Base-by-base conservation (phyloP, 2,888 invertebrate species). In the Ernsta delagoae region DNA sequence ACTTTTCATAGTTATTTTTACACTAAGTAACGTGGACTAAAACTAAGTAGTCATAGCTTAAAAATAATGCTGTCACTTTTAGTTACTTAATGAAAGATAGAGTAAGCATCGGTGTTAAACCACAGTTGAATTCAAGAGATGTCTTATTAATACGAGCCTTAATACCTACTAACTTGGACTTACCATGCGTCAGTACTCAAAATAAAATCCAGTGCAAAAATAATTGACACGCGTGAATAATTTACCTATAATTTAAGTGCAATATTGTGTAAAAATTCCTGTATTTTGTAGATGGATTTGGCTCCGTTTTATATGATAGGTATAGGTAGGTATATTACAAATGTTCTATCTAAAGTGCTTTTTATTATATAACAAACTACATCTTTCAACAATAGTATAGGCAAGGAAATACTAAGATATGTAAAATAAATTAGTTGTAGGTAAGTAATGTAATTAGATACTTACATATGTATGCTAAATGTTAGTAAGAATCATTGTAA, bases 391-490 rank as follows among this genome's bases (percentile, higher is more conserved):
- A 41, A 45, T 39, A 59, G 16, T 59, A 8, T 34, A 54, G 16
- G 16, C 50, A 11, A n/a, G 4, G 36, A 4, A 36, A 48, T 48
- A 48, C n/a, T 12, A 1, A 48, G n/a, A 7, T 41, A 41, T 5
- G 39, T 34, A 54, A 66, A 66, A 54, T 34, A 41, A 54, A 39
- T 4, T 65, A 8, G 31, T 53, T 53, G 53, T 43, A 59, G 53
- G 59, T 59, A 66, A 39, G 59, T 66, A 66, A 65, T 16, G 59
- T 59, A 65, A 59, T 59, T 50, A 59, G 4, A 66, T 66, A 66
- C 66, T 66, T 60, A 66, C 66, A 66, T 66, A 60, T 36, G 43
- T 43, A 66, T 53, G 54, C 60, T 66, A 45, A 54, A 66, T 60
- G 60, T 66, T 63, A 63, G 43, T 54, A 66, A 60, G 54, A 60